These are phyloP conservation scores for Drosophila dives DNA, from an alignment of 2,888 invertebrate species.

Conservation along the genomic window DNA sequence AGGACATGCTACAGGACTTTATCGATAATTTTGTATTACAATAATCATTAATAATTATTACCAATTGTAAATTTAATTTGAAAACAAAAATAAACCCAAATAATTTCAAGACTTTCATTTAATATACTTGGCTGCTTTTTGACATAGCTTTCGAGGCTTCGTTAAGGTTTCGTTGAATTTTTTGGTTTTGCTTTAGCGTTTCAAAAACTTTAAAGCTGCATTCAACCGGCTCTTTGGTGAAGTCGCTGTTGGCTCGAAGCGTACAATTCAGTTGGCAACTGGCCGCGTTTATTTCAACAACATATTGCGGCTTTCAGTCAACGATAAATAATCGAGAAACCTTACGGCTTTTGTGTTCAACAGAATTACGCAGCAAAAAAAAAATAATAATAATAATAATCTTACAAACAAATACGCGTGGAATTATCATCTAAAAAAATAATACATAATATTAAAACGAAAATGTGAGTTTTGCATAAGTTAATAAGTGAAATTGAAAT, in stretches of 20 bases:
- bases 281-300: slow-evolving; percentile 75
- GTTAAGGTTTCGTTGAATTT: slow-evolving; percentile 52
- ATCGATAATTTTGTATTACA: slow-evolving; percentile 84
- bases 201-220: slow-evolving; percentile 68
- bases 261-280: slow-evolving; percentile 69
- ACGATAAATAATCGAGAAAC: neutral
- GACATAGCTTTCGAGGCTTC: slow-evolving; percentile 56
- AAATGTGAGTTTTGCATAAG: slow-evolving; percentile 50
- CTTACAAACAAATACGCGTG: neutral
- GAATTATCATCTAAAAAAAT: slow-evolving; percentile 2
- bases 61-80: neutral
- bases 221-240: slow-evolving; percentile 28
- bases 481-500: slow-evolving; percentile 10
- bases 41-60: slow-evolving; percentile 4
- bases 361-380: slow-evolving; percentile 31
- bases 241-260: slow-evolving; percentile 30
- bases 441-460: slow-evolving; percentile 2
- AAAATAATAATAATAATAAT: neutral
- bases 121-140: neutral
- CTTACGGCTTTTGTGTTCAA: slow-evolving; percentile 7
- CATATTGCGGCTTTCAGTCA: slow-evolving; percentile 43
- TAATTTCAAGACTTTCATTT: neutral
- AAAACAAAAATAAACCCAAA: slow-evolving; percentile 8
- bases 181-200: slow-evolving; percentile 26
- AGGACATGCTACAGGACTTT: slow-evolving; percentile 87